Percentiles rank a stretch among this genome's conserved stretches.
phyloP scores from a whole-genome alignment of 92 coral and sea anemone genomes.

The Actinostola sp. region DNA sequence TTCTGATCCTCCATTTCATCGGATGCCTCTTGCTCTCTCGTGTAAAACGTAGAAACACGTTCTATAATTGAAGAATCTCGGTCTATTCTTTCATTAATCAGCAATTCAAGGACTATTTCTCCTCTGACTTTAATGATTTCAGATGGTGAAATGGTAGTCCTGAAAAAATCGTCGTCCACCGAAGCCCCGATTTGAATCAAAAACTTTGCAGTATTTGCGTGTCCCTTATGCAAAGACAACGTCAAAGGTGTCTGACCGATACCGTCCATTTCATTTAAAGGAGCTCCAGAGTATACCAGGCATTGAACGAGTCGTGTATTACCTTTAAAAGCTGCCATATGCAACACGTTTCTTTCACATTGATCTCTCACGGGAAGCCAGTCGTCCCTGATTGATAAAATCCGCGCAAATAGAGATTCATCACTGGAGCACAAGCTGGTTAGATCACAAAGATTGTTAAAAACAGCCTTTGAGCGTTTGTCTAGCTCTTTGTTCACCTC shows the following conservation, averaged over 20 bases:
- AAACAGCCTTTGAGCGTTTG: no score
- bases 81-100: neutral
- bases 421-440: conserved; percentile 9
- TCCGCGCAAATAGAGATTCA: neutral
- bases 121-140: conserved; percentile 14
- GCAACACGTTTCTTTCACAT: conserved; percentile 43
- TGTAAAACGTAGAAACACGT: neutral
- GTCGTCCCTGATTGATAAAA: neutral
- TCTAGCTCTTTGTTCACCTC: no score
- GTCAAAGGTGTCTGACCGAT: conserved; percentile 57
- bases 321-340: conserved; percentile 18
- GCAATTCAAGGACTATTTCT: neutral
- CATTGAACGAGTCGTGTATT: conserved; percentile 18
- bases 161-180: neutral
- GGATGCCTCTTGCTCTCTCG: no score
- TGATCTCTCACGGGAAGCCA: conserved; percentile 45
- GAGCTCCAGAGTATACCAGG: conserved; percentile 35
- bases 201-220: conserved; percentile 18
- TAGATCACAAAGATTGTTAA: conserved; percentile 11
- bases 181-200: conserved; percentile 36
- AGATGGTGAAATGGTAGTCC: conserved; percentile 7
- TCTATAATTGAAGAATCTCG: neutral
- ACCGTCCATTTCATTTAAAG: conserved; percentile 36
- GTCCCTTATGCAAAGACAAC: conserved; percentile 33
- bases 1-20: neutral